A percentile compares a stretch with the other conserved stretches of the same genome.
phyloP scores from a whole-genome alignment of 1,140 invertebrate genomes.

The Reticulitermes speratus region DNA sequence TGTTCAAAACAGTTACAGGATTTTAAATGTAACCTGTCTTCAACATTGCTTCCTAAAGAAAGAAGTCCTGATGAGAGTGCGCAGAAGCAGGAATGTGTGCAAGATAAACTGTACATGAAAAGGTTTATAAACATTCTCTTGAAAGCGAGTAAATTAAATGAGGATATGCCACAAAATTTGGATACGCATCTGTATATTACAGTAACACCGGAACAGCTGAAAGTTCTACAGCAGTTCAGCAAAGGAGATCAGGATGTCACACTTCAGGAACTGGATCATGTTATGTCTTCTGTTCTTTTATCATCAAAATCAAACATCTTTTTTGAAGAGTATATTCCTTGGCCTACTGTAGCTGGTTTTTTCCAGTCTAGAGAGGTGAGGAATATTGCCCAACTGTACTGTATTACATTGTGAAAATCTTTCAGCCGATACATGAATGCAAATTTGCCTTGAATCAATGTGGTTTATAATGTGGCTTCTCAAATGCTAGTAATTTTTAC shows the following conservation, averaged over 20 bases:
- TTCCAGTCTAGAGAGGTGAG: background rate
- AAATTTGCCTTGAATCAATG: too few species aligned
- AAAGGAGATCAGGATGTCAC: background rate
- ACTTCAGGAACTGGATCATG: background rate
- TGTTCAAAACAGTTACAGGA: background rate
- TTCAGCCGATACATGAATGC: too few species aligned
- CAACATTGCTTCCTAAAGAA: background rate
- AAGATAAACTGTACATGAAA: background rate
- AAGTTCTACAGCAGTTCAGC: background rate
- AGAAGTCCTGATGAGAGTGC: background rate
- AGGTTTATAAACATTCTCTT: slow-evolving; percentile 2
- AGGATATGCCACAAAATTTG: background rate
- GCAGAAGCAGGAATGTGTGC: background rate
- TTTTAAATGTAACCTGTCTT: background rate
- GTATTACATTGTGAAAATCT: too few species aligned
- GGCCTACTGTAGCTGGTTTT: background rate
- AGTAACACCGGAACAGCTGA: background rate
- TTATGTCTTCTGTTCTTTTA: background rate
- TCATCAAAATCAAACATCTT: background rate
- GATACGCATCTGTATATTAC: background rate
- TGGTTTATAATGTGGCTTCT: too few species aligned
- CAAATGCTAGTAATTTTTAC: too few species aligned
- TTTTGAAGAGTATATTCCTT: slow-evolving; percentile 6
- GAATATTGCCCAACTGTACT: background rate
- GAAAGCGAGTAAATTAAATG: background rate